Conservation (phyloP, 2,888 invertebrate genomes). For the Cryptocephalus primarius region DNA sequence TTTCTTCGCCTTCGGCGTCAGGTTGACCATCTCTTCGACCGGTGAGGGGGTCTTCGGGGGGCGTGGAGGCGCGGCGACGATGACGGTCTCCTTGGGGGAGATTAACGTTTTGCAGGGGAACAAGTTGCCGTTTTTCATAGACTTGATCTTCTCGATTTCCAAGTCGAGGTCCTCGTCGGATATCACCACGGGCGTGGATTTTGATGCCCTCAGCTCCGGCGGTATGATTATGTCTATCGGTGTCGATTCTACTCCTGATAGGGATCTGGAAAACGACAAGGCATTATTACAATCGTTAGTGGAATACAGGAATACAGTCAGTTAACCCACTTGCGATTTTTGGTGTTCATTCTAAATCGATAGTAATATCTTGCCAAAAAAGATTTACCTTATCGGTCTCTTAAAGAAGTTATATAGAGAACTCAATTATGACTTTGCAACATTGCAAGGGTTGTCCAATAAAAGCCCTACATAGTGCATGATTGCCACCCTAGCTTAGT, state of each 20-base stretch:
- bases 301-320: too few relatives aligned
- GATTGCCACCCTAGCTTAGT: too few relatives aligned
- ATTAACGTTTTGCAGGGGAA: constrained; percentile 6
- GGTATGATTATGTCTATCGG: constrained; percentile 53
- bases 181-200: constrained; percentile 46
- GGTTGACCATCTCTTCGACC: neutral
- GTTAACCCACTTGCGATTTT: too few relatives aligned
- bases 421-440: too few relatives aligned
- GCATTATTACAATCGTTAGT: too few relatives aligned
- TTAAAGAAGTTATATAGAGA: too few relatives aligned
- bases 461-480: too few relatives aligned
- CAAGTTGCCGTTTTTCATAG: constrained; percentile 35
- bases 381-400: too few relatives aligned
- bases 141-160: constrained; percentile 52
- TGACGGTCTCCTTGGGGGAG: constrained; percentile 3
- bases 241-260: constrained; percentile 49
- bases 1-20: neutral
- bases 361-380: too few relatives aligned
- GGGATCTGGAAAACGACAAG: constrained; percentile 25
- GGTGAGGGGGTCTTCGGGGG: neutral
- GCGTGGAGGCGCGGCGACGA: neutral
- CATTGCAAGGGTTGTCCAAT: too few relatives aligned
- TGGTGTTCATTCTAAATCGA: too few relatives aligned
- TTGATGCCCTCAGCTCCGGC: constrained; percentile 27
- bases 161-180: constrained; percentile 58